Evolutionary conservation across 2,888 invertebrate species (phyloP), one percentile per base, ranked within the genome.

Genomic region (Coelogynopora nodosa): DNA sequence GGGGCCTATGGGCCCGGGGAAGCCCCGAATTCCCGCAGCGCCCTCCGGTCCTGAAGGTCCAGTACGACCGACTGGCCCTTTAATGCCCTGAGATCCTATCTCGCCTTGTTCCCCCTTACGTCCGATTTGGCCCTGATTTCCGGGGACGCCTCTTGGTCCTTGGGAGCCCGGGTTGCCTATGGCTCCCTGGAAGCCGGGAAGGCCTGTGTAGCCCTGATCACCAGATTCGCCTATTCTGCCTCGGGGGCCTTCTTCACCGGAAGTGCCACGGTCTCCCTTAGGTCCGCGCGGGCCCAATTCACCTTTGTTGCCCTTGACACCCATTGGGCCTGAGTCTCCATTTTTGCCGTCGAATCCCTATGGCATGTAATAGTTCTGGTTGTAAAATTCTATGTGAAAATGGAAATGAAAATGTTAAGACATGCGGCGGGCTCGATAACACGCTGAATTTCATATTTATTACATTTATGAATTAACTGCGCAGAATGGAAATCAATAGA

Each of bases 1-100:
- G n/a, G 87, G 84, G 84, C 91, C 91, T 30, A 90, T 88, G 28
- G 89, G 89, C 86, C 91, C 91, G 89, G 90, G 89, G 27, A 89
- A 87, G 31, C 91, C 91, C 88, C 88, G 74, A 67, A 67, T 26
- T 49, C 84, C 67, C 26, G 67, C n/a, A 67, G 49, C 84, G 13
- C 84, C 84, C 28, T 84, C 84, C 0, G 84, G 84, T 18, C 86
- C 86, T n/a, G 81, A 18, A 26, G 49, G 67, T 18, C 86, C 86
- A 23, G 31, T 26, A 1, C 28, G n/a, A 27, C 86, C 49, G 26
- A 5, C 13, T n/a, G 84, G 29, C 18, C 86, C 84, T 28, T 13
- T 13, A 18, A 81, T 13, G 27, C 86, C 86, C 29, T 27, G 31
- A 1, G 31, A 13, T n/a, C 86, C 86, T 13, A 30, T 27, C 85